These are phyloP conservation scores for Trichonephila clavata DNA, from an alignment of 1,140 invertebrate species.

Conservation along the genomic window DNA sequence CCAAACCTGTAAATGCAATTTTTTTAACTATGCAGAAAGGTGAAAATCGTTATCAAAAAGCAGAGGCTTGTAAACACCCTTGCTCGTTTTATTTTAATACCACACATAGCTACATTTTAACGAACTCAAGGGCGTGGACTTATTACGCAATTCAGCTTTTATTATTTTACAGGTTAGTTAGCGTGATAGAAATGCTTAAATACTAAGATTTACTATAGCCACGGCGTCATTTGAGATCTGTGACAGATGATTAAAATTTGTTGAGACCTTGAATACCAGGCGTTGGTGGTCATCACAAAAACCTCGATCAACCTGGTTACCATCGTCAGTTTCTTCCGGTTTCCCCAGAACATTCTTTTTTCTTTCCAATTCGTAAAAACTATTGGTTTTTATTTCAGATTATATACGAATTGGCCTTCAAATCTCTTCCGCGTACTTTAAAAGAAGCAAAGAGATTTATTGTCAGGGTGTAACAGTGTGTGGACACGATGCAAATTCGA, in stretches of 20 bases:
- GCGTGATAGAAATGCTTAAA: constrained; percentile 21
- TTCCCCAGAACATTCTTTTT: constrained; percentile 29
- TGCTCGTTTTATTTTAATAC: background rate
- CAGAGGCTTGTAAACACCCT: too few relatives aligned
- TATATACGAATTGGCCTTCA: background rate
- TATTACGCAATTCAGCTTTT: background rate
- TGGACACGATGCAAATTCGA: too few relatives aligned
- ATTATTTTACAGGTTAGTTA: constrained; percentile 10
- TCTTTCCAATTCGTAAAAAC: background rate
- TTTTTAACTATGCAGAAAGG: too few relatives aligned
- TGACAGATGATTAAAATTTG: constrained; percentile 49
- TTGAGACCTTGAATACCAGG: constrained; percentile 50
- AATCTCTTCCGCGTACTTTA: constrained; percentile 9
- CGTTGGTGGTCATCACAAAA: constrained; percentile 18
- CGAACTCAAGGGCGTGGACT: constrained; percentile 39
- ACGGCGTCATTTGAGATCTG: background rate
- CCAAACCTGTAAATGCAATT: too few relatives aligned
- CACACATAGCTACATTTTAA: background rate
- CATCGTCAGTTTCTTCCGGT: constrained; percentile 24
- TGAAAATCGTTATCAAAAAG: too few relatives aligned
- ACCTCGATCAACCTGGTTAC: constrained; percentile 4
- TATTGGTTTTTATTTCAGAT: constrained; percentile 32
- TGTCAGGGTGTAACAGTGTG: constrained; percentile 1
- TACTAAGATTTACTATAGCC: background rate
- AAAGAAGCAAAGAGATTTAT: background rate